phyloP scores from a whole-genome alignment of 2,888 invertebrate species.

The Sarcophaga variegata region DNA sequence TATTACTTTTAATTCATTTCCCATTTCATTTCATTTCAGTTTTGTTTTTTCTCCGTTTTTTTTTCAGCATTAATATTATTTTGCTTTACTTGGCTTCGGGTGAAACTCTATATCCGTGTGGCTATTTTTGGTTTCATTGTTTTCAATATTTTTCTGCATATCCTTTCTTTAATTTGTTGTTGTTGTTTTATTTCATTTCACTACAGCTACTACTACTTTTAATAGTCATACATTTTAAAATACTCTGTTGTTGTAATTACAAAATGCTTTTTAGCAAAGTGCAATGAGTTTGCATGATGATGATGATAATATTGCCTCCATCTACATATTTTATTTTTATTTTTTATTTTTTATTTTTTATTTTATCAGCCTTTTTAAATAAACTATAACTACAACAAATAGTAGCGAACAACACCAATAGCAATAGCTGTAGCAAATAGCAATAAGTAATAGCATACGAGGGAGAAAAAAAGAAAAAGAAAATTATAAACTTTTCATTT shows the following conservation, averaged over 20 bases:
- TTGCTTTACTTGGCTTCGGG: conserved; percentile 4
- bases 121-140: conserved; percentile 31
- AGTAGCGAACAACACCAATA: conserved; percentile 3
- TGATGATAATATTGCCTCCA: conserved; percentile 60
- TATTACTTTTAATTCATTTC: conserved; percentile 7
- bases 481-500: conserved; percentile 58
- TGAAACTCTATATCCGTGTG: conserved; percentile 24
- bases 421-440: neutral
- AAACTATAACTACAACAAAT: conserved; percentile 17
- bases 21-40: conserved; percentile 10
- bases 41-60: neutral
- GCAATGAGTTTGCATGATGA: conserved; percentile 65
- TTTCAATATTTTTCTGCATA: conserved; percentile 13
- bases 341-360: no score
- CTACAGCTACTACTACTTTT: conserved; percentile 35
- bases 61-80: neutral
- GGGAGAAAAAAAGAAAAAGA: conserved; percentile 23
- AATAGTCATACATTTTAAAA: conserved; percentile 63
- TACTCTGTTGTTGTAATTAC: conserved; percentile 66
- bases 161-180: neutral
- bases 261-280: conserved; percentile 68
- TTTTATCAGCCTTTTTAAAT: conserved; percentile 48
- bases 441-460: conserved; percentile 8
- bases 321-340: conserved; percentile 2
- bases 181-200: conserved; percentile 11